Evolutionary conservation across 1,140 invertebrate genomes (phyloP).

Genomic region (Sinella curviseta): DNA sequence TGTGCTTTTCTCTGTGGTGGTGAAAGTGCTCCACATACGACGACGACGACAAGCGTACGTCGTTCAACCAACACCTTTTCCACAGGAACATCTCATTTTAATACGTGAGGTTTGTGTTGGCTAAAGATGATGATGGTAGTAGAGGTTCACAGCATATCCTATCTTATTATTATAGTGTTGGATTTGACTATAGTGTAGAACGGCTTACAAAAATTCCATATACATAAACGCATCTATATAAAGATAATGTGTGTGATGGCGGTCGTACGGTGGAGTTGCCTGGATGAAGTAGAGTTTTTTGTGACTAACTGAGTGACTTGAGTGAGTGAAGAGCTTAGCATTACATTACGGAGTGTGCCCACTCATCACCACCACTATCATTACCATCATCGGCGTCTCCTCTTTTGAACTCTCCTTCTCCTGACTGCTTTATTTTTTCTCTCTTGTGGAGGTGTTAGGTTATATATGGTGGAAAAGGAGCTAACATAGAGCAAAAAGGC

Average conservation of each 20-base stretch:
- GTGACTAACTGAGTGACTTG: background rate
- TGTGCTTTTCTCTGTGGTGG: too few relatives aligned
- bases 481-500: background rate
- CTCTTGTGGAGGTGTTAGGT: background rate
- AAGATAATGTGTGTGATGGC: background rate
- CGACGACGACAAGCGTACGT: too few relatives aligned
- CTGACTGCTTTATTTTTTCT: background rate
- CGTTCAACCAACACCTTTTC: too few relatives aligned
- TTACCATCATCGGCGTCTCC: constrained; percentile 10
- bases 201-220: too few relatives aligned
- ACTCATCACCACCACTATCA: constrained; percentile 9
- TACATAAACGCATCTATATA: background rate
- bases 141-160: too few relatives aligned
- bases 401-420: background rate
- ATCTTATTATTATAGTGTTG: too few relatives aligned
- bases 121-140: too few relatives aligned
- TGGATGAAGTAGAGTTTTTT: background rate
- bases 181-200: too few relatives aligned
- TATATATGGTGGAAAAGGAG: background rate
- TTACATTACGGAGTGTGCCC: background rate
- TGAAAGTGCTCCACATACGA: too few relatives aligned
- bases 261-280: background rate
- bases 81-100: too few relatives aligned
- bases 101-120: too few relatives aligned
- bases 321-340: constrained; percentile 21